Percentiles rank a stretch among this genome's conserved stretches.
These are phyloP conservation scores for Atethmia centrago DNA, from an alignment of 2,888 invertebrate species.

Conservation along the genomic window DNA sequence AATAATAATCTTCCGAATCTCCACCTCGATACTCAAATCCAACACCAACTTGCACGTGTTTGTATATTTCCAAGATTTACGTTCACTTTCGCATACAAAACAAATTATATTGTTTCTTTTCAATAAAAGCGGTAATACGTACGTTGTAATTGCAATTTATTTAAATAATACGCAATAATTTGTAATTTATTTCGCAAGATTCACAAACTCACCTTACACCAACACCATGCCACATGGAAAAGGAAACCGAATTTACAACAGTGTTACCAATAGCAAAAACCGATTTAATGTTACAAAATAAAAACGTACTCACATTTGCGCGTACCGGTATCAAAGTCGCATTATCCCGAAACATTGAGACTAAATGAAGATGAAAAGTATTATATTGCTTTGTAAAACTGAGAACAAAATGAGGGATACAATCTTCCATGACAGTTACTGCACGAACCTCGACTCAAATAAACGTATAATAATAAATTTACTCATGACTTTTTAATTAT, in stretches of 20 bases:
- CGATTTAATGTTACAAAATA: conserved; percentile 6
- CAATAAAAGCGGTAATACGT: conserved; percentile 25
- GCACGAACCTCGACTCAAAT: no score
- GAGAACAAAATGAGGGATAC: not conserved
- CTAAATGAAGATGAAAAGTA: not conserved
- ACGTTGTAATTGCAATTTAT: conserved; percentile 42
- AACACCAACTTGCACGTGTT: conserved; percentile 61
- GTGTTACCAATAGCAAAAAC: conserved; percentile 49
- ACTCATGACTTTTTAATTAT: not conserved
- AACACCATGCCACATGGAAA: conserved; percentile 90
- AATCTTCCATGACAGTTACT: not conserved
- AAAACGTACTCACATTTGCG: not conserved
- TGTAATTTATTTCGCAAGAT: conserved; percentile 73
- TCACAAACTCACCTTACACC: conserved; percentile 86
- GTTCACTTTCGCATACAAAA: conserved; percentile 26
- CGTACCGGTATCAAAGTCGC: not conserved
- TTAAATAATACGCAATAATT: conserved; percentile 66
- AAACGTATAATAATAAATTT: not conserved
- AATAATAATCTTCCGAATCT: conserved; percentile 32
- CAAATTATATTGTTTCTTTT: conserved; percentile 1
- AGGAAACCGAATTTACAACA: conserved; percentile 71
- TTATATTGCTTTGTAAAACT: not conserved
- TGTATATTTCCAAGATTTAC: conserved; percentile 20
- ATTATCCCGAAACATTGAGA: not conserved
- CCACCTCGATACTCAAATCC: conserved; percentile 31